phyloP scores from a whole-genome alignment of 2,113 vertebrate species.

The Leptobrachium ailaonicum region DNA sequence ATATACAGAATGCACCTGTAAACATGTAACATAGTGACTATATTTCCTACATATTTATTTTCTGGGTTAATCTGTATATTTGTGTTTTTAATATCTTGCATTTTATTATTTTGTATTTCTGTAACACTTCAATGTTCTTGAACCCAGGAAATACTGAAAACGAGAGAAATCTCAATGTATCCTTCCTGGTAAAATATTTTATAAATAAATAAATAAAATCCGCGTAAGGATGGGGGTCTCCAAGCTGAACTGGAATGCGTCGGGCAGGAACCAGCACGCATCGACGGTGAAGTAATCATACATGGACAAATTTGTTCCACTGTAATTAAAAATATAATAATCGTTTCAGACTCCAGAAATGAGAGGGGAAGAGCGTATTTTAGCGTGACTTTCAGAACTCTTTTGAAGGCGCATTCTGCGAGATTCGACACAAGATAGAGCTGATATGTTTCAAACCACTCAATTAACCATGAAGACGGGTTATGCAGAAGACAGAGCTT shows the following conservation, averaged over 20 bases:
- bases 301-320: conserved; percentile 37
- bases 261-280: conserved; percentile 17
- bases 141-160: too few species aligned
- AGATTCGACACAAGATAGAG: conserved; percentile 26
- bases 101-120: too few species aligned
- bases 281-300: conserved; percentile 18
- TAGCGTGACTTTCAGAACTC: conserved; percentile 12
- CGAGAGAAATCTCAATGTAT: too few species aligned
- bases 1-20: too few species aligned
- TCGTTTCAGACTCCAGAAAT: conserved; percentile 25
- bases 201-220: too few species aligned
- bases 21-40: too few species aligned
- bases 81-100: too few species aligned
- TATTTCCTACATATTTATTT: too few species aligned
- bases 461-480: conserved; percentile 18
- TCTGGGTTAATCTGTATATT: too few species aligned
- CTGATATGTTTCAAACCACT: neutral
- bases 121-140: too few species aligned
- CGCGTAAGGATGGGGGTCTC: too few species aligned
- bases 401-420: conserved; percentile 27
- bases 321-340: conserved; percentile 40
- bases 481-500: conserved; percentile 12
- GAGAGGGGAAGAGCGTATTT: conserved; percentile 5
- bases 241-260: neutral
- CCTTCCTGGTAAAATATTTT: too few species aligned